These are phyloP conservation scores for Drosophila sturtevanti DNA, from an alignment of 1,140 invertebrate genomes.

Conservation along the genomic window DNA sequence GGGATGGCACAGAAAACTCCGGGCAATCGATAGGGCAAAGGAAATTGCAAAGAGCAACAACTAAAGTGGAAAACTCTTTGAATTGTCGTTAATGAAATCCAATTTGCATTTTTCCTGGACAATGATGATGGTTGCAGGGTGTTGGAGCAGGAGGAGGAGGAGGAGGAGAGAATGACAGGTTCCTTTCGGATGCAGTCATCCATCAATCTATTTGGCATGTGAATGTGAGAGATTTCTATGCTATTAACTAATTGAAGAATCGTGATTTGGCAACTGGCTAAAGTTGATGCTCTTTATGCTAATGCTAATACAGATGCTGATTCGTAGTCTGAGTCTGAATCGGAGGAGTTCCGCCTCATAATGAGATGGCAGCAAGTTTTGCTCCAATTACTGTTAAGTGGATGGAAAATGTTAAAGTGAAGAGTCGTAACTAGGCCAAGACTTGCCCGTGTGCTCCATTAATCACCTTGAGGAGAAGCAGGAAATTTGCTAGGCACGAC, in stretches of 20 bases:
- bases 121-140: not conserved
- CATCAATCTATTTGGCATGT: constrained; percentile 44
- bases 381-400: constrained; percentile 76
- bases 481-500: constrained; percentile 53
- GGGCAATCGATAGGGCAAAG: constrained; percentile 9
- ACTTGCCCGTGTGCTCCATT: constrained; percentile 51
- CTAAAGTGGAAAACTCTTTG: constrained; percentile 56
- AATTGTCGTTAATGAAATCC: constrained; percentile 74
- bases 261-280: constrained; percentile 56
- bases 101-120: constrained; percentile 49
- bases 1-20: constrained; percentile 12
- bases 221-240: constrained; percentile 54
- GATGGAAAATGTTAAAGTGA: constrained; percentile 68
- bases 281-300: not conserved
- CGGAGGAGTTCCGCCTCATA: constrained; percentile 38
- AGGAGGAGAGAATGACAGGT: not conserved
- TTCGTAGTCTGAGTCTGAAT: constrained; percentile 21
- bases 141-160: not conserved
- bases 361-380: constrained; percentile 72
- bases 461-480: constrained; percentile 59
- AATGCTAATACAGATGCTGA: not conserved
- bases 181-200: constrained; percentile 46
- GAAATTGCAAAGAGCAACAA: constrained; percentile 49
- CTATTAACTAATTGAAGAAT: constrained; percentile 72
- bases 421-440: constrained; percentile 37